Evolutionary conservation across 2,113 vertebrate species (phyloP), one percentile per base, ranked within the genome.

Genomic region (Burhinus oedicnemus): DNA sequence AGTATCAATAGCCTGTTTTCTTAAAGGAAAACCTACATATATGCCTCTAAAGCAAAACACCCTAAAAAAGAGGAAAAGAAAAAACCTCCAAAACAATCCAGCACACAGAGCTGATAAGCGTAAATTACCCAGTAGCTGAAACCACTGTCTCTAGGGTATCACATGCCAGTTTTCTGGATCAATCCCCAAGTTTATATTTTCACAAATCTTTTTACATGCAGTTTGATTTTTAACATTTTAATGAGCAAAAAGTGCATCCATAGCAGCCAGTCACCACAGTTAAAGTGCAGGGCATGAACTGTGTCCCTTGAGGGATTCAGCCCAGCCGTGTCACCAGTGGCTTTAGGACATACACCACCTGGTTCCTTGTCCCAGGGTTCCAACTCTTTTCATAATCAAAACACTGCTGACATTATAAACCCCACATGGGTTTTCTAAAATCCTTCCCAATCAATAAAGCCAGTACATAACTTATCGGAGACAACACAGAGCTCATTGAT

Each of bases 301-400:
- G 82, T 9, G 62, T 96, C 98, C 98, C 98, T 82, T 4, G 85
- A 87, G 98, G 98, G 98, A 91, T 45, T 60, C 71, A 85, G 97
- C 97, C 95, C 98, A 98, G 98, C 98, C 98, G 97, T 97, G 98
- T 98, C 99, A 98, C 98, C 96, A 96, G 98, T 97, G 98, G 98
- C 98, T 98, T 96, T 96, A 97, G 99, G 99, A 98, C 98, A 98
- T 98, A 97, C 97, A 97, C 99, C 99, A 99, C 99, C 99, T 99
- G 99, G 98, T 98, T 98, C 98, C 98, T 95, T n/a, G 76, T 78
- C 80, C 92, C 98, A 83, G 92, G 96, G 95, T 96, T 97, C 98
- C 97, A 96, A 91, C 97, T 97, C 97, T 93, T 98, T 96, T 97
- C 98, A 98, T 97, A 98, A 98, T 98, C 98, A 98, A 98, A 98